phyloP scores from a whole-genome alignment of 2,113 vertebrate species.

The Dasyprocta punctata region DNA sequence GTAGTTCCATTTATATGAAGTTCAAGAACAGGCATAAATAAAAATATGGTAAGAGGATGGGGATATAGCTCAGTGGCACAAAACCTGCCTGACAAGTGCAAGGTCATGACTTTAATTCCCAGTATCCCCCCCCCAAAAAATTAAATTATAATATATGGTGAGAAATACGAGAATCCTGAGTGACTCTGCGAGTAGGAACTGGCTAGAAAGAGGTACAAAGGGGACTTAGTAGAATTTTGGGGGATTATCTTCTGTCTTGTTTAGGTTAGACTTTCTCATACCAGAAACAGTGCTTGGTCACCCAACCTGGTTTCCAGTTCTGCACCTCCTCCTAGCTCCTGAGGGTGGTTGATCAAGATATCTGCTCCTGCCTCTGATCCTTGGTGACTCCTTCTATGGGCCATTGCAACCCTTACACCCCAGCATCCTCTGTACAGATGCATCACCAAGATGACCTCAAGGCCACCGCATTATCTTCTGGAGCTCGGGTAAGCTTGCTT shows the following conservation, averaged over 20 bases:
- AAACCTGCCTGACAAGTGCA: too few species aligned
- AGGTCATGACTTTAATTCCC: too few species aligned
- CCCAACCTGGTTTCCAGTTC: background rate
- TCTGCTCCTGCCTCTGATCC: background rate
- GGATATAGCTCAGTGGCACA: too few species aligned
- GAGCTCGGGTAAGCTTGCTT: background rate
- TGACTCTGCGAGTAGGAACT: too few species aligned
- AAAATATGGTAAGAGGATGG: background rate
- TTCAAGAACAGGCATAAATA: background rate
- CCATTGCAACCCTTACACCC: background rate
- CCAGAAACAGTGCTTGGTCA: background rate
- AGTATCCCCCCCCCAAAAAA: too few species aligned
- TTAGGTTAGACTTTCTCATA: too few species aligned
- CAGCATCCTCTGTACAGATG: background rate
- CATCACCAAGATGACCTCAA: background rate
- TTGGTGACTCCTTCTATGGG: background rate
- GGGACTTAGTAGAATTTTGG: background rate
- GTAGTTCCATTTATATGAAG: too few species aligned
- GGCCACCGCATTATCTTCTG: background rate
- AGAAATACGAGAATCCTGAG: background rate
- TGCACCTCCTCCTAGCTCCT: background rate
- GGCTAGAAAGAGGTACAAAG: background rate
- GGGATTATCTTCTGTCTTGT: background rate
- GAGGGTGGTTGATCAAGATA: background rate
- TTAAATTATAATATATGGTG: too few species aligned